phyloP scores from a whole-genome alignment of 2,888 invertebrate species.

The Apodemia mormo region DNA sequence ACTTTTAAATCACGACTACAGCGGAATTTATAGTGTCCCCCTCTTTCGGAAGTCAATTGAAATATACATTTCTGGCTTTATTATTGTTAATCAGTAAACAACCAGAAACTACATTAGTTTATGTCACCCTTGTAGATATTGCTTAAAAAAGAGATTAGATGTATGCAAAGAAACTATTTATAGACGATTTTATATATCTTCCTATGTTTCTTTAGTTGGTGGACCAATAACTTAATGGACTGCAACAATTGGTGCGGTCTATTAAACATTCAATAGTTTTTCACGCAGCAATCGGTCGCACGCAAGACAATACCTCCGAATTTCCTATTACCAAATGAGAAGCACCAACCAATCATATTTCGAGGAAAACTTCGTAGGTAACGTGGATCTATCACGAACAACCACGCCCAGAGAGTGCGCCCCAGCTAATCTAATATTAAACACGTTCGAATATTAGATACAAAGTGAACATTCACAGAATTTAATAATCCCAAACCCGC shows the following conservation, averaged over 20 bases:
- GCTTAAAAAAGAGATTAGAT: too few relatives aligned
- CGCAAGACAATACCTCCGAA: slow-evolving; percentile 34
- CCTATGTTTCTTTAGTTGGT: too few relatives aligned
- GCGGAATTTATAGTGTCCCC: too few relatives aligned
- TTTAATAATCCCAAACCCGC: slow-evolving; percentile 75
- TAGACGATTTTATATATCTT: too few relatives aligned
- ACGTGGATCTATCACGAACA: slow-evolving; percentile 66
- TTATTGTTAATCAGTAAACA: too few relatives aligned
- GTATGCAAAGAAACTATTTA: too few relatives aligned
- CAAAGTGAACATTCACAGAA: slow-evolving; percentile 81
- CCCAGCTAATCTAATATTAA: slow-evolving; percentile 79
- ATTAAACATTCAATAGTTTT: slow-evolving; percentile 3
- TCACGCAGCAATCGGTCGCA: slow-evolving; percentile 25
- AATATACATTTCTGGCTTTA: too few relatives aligned
- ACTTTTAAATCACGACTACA: too few relatives aligned
- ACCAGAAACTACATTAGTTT: too few relatives aligned
- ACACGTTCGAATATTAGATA: slow-evolving; percentile 81
- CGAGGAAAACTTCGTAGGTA: slow-evolving; percentile 52
- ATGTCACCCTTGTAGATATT: too few relatives aligned
- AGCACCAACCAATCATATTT: slow-evolving; percentile 71
- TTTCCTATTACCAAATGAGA: slow-evolving; percentile 68
- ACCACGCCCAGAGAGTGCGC: slow-evolving; percentile 61
- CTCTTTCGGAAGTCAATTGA: too few relatives aligned
- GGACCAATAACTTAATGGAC: background rate
- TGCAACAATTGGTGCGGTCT: background rate